phyloP scores from a whole-genome alignment of 2,113 vertebrate genomes.

The Paramormyrops kingsleyae region DNA sequence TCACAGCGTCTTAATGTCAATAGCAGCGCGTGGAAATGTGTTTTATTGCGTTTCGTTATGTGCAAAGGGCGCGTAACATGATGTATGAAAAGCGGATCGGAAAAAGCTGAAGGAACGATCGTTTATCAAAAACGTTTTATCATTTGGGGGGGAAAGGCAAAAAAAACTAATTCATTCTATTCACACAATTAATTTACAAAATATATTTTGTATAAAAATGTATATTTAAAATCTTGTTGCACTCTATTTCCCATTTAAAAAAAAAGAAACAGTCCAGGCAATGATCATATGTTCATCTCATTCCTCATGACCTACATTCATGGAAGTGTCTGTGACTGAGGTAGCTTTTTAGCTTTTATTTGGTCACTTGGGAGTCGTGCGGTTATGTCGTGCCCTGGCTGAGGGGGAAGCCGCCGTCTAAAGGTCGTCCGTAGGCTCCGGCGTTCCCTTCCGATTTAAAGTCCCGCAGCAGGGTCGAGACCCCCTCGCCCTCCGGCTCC shows the following conservation, averaged over 20 bases:
- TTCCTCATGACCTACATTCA: constrained; percentile 45
- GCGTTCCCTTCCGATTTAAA: constrained; percentile 49
- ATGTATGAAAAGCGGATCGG: constrained; percentile 40
- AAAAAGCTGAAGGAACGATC: constrained; percentile 43
- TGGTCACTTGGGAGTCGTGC: constrained; percentile 45
- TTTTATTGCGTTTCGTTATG: constrained; percentile 59
- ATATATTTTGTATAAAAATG: constrained; percentile 73
- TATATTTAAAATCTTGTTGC: constrained; percentile 36
- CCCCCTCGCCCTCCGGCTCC: constrained; percentile 57
- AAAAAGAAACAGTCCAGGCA: background rate
- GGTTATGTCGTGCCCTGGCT: constrained; percentile 66
- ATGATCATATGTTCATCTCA: constrained; percentile 15
- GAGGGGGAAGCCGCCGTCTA: constrained; percentile 56
- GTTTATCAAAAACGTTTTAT: constrained; percentile 51
- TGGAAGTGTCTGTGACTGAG: constrained; percentile 72
- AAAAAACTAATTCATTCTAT: constrained; percentile 67
- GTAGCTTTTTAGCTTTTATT: constrained; percentile 66
- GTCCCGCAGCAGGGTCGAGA: constrained; percentile 44
- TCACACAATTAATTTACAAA: constrained; percentile 87
- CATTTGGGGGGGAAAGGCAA: constrained; percentile 45
- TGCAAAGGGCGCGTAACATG: constrained; percentile 58
- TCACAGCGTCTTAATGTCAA: constrained; percentile 31
- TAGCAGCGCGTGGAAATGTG: constrained; percentile 49
- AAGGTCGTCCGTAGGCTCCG: constrained; percentile 58
- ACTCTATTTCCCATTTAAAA: constrained; percentile 26